A percentile compares a stretch with the other conserved stretches of the same genome.
Conservation (phyloP, 2,888 invertebrate species). For the Nebria salina region DNA sequence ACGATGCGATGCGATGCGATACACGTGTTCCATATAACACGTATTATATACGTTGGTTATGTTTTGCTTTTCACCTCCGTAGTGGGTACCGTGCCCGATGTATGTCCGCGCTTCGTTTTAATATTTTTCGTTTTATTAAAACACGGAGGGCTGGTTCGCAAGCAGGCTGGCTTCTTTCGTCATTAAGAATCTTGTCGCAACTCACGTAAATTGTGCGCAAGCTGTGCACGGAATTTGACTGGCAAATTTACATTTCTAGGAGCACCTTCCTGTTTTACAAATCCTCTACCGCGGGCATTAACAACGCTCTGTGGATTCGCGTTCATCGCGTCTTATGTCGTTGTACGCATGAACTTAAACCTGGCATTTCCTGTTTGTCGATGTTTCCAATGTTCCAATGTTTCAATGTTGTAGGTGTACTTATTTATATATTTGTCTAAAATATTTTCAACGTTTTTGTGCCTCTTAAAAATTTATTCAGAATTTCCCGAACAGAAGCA, state of each 20-base stretch:
- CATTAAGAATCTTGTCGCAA: constrained; percentile 47
- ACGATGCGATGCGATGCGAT: not conserved
- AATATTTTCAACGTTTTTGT: not conserved
- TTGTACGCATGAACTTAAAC: constrained; percentile 5
- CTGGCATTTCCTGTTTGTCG: not conserved
- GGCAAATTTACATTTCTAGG: constrained; percentile 41
- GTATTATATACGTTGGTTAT: not conserved
- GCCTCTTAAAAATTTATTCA: constrained; percentile 24
- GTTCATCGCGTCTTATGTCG: not conserved
- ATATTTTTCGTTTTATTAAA: constrained; percentile 18
- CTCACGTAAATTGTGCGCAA: constrained; percentile 45
- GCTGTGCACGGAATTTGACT: constrained; percentile 46
- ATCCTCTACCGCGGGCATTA: constrained; percentile 28
- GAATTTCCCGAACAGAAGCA: constrained; percentile 31
- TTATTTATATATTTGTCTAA: constrained; percentile 10
- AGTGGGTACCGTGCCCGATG: not conserved
- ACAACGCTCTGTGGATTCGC: not conserved
- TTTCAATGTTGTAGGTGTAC: not conserved
- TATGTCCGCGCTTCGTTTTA: constrained; percentile 6
- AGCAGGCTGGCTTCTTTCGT: constrained; percentile 33
- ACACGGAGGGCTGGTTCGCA: not conserved
- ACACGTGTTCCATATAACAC: not conserved
- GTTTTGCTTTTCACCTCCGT: not conserved
- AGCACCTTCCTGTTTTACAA: constrained; percentile 43
- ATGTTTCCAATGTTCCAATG: not conserved